Percentiles rank a stretch among this genome's conserved stretches.
Conservation (phyloP, 2,797 vertebrate species). For the Manis crassicaudata region DNA sequence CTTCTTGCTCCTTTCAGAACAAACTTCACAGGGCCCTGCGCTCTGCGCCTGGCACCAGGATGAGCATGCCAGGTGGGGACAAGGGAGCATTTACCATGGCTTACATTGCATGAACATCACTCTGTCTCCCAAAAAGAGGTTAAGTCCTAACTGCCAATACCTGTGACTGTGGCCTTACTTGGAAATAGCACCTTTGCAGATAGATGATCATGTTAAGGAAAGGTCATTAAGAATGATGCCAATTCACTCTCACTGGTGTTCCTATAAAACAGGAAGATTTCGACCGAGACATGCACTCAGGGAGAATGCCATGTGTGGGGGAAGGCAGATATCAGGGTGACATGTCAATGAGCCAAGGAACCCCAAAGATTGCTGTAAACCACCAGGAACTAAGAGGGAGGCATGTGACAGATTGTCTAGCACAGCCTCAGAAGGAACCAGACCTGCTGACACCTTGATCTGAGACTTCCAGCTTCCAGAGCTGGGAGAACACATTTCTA, state of each 20-base stretch:
- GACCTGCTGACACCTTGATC: rapidly evolving
- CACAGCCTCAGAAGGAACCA: background rate
- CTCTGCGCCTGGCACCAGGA: rapidly evolving
- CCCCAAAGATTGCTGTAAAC: background rate
- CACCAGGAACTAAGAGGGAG: background rate
- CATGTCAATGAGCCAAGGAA: background rate
- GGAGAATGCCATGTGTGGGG: rapidly evolving
- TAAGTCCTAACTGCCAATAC: background rate
- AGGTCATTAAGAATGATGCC: background rate
- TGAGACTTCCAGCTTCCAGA: background rate
- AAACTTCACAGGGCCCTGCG: rapidly evolving
- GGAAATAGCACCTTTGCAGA: background rate
- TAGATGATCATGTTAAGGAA: background rate
- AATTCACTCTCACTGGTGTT: rapidly evolving
- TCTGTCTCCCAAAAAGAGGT: background rate
- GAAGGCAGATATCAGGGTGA: background rate
- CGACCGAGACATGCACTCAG: rapidly evolving
- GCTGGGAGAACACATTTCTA: no score
- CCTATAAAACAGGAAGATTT: background rate
- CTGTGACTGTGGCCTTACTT: background rate
- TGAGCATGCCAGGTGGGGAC: rapidly evolving
- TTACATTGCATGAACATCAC: rapidly evolving
- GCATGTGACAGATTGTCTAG: rapidly evolving
- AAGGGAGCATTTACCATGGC: rapidly evolving
- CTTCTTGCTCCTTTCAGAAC: background rate